A percentile compares a stretch with the other conserved stretches of the same genome.
Evolutionary conservation across 2,888 invertebrate species (phyloP).

Genomic region (Hanleya hanleyi): DNA sequence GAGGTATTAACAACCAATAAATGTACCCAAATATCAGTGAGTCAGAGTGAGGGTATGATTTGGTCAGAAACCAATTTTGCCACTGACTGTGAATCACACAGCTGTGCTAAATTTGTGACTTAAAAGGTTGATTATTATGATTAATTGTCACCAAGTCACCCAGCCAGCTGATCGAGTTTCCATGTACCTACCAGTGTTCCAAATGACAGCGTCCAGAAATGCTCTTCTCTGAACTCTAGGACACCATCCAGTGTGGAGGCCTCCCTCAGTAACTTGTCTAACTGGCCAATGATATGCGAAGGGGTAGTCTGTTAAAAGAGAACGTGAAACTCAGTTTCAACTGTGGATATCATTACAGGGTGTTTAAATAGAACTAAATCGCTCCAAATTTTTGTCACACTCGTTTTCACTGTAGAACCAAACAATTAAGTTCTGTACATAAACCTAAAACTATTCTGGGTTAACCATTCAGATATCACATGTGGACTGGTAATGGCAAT

Average conservation of each 20-base stretch:
- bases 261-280: conserved; percentile 79
- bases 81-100: too few species aligned
- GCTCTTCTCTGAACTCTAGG: conserved; percentile 79
- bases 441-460: neutral
- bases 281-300: conserved; percentile 77
- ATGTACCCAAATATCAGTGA: too few species aligned
- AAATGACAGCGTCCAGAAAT: conserved; percentile 80
- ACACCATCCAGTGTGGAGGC: conserved; percentile 80
- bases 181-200: conserved; percentile 76
- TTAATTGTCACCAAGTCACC: too few species aligned
- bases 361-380: too few species aligned
- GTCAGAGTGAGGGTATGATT: too few species aligned
- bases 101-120: too few species aligned
- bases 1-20: too few species aligned
- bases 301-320: conserved; percentile 76
- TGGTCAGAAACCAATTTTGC: too few species aligned
- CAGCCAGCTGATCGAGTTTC: too few species aligned
- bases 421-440: neutral
- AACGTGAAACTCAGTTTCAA: neutral
- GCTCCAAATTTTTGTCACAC: neutral
- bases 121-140: too few species aligned
- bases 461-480: neutral
- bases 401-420: conserved; percentile 21
- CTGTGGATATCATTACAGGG: neutral
- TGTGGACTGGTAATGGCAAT: too few species aligned